Evolutionary conservation across 2,797 vertebrate genomes (phyloP), one percentile per base, ranked within the genome.

Genomic region (Arrhamphus sclerolepis): DNA sequence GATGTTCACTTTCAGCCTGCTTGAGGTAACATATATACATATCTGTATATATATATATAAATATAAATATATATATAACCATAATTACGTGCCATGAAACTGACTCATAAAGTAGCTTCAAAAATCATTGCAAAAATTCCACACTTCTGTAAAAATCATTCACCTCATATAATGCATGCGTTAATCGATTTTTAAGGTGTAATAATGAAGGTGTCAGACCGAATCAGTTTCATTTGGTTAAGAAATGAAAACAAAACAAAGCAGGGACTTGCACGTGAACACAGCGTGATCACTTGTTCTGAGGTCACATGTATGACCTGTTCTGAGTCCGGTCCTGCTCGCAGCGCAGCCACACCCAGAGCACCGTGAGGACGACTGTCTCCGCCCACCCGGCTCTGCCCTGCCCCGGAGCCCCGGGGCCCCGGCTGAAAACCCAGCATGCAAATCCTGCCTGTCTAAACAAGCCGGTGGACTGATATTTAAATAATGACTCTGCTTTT

Each of bases 401-500:
- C 70, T 55, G 52, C 67, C 84, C 71, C 22, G 38, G 69, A 83
- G 80, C 76, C 72, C 56, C 22, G 38, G 69, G 84, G 80, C 76
- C 72, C 56, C 2, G 67, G 59, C 78, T 81, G 46, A 79, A 87
- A 84, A 81, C 68, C 68, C 77, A 82, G 79, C 71, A 89, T 89
- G 82, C 82, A 90, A 89, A 89, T 86, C 68, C 52, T 80, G 78
- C 87, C 68, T 83, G 81, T 88, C 79, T 75, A 88, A 89, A 86
- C 81, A 83, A 69, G 85, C 78, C 59, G 47, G 62, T 65, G 69
- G 72, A 73, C 77, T 75, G 49, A 84, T 84, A 83, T 85, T 84
- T 75, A 86, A 86, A 89, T 82, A 79, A 77, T 62, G 69, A 74
- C 73, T 61, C 66, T n/a, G 60, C 74, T 66, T 79, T 82, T 71